Conservation (phyloP, 2,113 vertebrate genomes). For the Coptodon bakossiorum region DNA sequence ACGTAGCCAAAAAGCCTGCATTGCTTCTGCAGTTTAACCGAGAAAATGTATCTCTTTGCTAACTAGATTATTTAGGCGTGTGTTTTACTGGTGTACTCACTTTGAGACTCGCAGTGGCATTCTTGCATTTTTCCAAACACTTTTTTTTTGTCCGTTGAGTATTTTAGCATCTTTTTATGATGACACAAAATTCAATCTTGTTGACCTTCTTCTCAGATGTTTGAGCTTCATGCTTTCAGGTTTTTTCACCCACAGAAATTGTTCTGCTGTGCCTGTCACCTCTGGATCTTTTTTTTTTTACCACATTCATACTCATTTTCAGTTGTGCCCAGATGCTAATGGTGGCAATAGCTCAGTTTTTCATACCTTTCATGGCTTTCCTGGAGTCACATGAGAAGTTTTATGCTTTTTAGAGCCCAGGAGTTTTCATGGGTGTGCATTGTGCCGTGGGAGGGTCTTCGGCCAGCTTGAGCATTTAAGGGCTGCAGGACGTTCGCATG, state of each 20-base stretch:
- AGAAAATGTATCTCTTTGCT: not conserved
- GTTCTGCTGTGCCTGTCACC: not conserved
- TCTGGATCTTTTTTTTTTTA: not conserved
- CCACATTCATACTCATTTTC: not conserved
- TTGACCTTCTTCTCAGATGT: not conserved
- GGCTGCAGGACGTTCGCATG: not conserved
- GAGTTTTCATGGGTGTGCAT: not conserved
- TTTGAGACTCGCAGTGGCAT: not conserved
- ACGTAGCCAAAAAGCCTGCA: slow-evolving; percentile 28
- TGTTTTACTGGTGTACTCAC: not conserved
- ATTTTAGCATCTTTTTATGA: not conserved
- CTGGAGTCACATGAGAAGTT: not conserved
- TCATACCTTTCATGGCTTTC: not conserved
- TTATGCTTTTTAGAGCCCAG: not conserved
- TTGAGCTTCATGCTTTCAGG: not conserved
- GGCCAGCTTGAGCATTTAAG: not conserved
- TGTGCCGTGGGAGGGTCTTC: not conserved
- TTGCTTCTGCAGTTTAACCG: not conserved
- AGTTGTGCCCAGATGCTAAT: not conserved
- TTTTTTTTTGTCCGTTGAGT: not conserved
- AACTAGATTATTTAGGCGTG: not conserved
- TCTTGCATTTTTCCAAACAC: not conserved
- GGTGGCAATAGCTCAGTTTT: not conserved
- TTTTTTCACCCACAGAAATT: not conserved
- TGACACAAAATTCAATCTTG: not conserved